Conservation (phyloP, 2,888 invertebrate species). For the Liposcelis brunnea region DNA sequence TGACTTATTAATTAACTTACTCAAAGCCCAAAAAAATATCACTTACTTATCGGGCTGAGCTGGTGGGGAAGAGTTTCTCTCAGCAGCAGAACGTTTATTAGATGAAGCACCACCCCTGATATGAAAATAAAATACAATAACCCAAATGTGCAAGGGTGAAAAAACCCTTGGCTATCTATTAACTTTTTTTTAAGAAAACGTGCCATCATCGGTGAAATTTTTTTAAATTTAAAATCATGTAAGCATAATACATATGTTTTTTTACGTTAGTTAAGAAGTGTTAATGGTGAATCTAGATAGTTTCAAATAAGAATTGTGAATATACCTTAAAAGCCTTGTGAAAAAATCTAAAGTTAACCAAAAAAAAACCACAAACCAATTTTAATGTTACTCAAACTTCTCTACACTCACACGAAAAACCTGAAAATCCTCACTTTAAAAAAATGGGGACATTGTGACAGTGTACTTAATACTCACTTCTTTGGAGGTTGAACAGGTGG, state of each 20-base stretch:
- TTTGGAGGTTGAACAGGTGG: constrained; percentile 39
- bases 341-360: too few relatives aligned
- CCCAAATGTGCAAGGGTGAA: background rate
- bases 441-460: too few relatives aligned
- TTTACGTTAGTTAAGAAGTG: too few relatives aligned
- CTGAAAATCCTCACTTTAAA: too few relatives aligned
- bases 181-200: background rate
- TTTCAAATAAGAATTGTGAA: too few relatives aligned
- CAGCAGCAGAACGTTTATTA: constrained; percentile 8
- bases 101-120: constrained; percentile 1
- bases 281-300: too few relatives aligned
- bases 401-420: constrained; percentile 12
- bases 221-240: constrained; percentile 10
- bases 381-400: too few relatives aligned
- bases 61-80: constrained; percentile 5
- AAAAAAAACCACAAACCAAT: too few relatives aligned
- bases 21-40: background rate
- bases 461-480: constrained; percentile 15
- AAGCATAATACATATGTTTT: constrained; percentile 19
- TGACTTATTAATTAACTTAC: too few relatives aligned
- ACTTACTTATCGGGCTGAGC: constrained; percentile 9
- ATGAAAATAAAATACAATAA: constrained; percentile 5
- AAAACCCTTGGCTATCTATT: too few relatives aligned
- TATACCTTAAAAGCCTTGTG: too few relatives aligned
- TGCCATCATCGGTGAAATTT: constrained; percentile 3